Evolutionary conservation across 2,888 invertebrate species (phyloP).

Genomic region (Dynastes maya): DNA sequence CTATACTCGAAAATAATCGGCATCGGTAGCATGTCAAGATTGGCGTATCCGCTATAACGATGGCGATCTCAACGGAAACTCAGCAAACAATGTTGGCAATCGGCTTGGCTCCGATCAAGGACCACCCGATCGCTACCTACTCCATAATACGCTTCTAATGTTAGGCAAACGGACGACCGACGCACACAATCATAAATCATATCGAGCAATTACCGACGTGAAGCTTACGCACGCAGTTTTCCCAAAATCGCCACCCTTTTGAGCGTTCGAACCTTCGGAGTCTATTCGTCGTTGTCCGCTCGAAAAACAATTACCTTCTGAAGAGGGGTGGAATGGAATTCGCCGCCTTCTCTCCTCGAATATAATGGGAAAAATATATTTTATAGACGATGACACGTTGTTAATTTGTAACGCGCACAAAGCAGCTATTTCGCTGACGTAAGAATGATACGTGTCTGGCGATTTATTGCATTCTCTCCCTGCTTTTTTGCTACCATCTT

Average conservation of each 20-base stretch:
- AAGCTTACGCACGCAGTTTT: slow-evolving; percentile 17
- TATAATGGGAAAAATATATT: slow-evolving; percentile 39
- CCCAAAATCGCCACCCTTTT: slow-evolving; percentile 9
- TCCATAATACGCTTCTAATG: background rate
- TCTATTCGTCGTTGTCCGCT: slow-evolving; percentile 3
- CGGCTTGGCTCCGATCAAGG: background rate
- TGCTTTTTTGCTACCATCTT: background rate
- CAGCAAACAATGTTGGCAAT: background rate
- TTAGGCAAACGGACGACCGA: background rate
- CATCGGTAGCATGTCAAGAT: too few species aligned
- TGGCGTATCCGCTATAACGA: too few species aligned
- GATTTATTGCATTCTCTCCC: slow-evolving; percentile 16
- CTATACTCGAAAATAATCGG: too few species aligned
- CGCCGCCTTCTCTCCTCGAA: background rate
- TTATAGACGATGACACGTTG: slow-evolving; percentile 33
- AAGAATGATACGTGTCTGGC: slow-evolving; percentile 2
- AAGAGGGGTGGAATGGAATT: background rate
- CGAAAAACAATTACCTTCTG: slow-evolving; percentile 27
- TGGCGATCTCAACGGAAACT: too few species aligned
- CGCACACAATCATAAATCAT: slow-evolving; percentile 17
- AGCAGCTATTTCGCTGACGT: slow-evolving; percentile 9
- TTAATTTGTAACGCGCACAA: slow-evolving; percentile 21
- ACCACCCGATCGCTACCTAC: slow-evolving; percentile 6
- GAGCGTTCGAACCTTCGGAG: background rate
- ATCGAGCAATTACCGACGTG: slow-evolving; percentile 2